phyloP scores from a whole-genome alignment of 1,140 invertebrate genomes.

The Cydia strobilella region DNA sequence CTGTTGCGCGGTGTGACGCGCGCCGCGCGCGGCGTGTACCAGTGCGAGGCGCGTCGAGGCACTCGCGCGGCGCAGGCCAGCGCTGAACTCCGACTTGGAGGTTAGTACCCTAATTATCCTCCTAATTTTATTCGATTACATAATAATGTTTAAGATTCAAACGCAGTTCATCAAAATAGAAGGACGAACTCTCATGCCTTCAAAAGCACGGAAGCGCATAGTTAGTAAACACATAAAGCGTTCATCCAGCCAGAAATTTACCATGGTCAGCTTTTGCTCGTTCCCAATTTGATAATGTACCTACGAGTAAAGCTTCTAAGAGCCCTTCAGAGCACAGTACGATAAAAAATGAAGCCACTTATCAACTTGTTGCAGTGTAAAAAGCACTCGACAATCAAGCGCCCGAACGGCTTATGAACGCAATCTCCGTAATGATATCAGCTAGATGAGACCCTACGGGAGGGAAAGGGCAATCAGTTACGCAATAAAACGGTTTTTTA shows the following conservation, averaged over 20 bases:
- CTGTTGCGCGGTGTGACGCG: conserved; percentile 83
- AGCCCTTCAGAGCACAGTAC: neutral
- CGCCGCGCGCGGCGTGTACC: conserved; percentile 90
- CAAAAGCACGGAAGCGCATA: neutral
- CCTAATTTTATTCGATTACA: too few species aligned
- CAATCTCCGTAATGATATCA: conserved; percentile 18
- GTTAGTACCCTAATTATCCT: conserved; percentile 74
- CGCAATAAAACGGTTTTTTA: conserved; percentile 19
- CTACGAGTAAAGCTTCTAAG: neutral
- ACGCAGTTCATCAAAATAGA: neutral
- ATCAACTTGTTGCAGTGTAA: conserved; percentile 11
- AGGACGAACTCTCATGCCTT: neutral
- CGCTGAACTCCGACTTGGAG: conserved; percentile 86
- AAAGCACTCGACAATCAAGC: conserved; percentile 11
- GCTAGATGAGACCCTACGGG: conserved; percentile 11
- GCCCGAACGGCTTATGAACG: conserved; percentile 1
- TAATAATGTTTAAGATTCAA: neutral
- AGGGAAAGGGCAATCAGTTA: neutral
- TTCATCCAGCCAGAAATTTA: neutral
- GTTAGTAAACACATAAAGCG: neutral
- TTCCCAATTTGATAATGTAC: neutral
- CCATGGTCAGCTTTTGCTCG: neutral
- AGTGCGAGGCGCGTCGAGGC: conserved; percentile 86
- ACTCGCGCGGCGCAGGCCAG: conserved; percentile 85
- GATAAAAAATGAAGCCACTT: conserved; percentile 3